Conservation (phyloP, 1,140 invertebrate genomes). For the Drosophila truncata region DNA sequence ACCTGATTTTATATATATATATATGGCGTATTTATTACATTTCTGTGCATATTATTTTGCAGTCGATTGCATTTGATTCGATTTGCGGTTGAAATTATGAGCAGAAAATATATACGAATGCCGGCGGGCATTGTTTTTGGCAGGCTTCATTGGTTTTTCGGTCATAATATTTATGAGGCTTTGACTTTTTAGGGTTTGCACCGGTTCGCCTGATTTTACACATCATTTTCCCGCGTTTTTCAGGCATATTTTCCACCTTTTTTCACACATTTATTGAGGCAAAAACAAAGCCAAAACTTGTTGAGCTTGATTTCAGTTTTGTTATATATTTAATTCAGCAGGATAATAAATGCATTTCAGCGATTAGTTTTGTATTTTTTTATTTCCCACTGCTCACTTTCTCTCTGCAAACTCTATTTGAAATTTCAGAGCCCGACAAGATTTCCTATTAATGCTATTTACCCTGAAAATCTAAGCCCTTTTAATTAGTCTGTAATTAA, state of each 20-base stretch:
- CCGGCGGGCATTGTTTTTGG: slow-evolving; percentile 28
- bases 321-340: not conserved
- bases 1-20: not conserved
- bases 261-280: slow-evolving; percentile 5
- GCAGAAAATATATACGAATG: slow-evolving; percentile 9
- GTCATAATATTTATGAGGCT: slow-evolving; percentile 7
- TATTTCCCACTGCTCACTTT: not conserved
- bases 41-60: slow-evolving; percentile 54
- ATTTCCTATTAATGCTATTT: not conserved
- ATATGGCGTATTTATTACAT: not conserved
- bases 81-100: slow-evolving; percentile 53
- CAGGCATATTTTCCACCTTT: not conserved
- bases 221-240: not conserved
- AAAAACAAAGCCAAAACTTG: slow-evolving; percentile 32
- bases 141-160: slow-evolving; percentile 22
- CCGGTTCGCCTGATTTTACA: slow-evolving; percentile 1
- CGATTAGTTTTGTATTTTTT: slow-evolving; percentile 10
- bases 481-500: not conserved
- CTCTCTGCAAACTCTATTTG: not conserved
- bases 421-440: slow-evolving; percentile 1
- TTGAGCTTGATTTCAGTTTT: slow-evolving; percentile 13
- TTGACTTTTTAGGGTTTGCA: slow-evolving; percentile 24
- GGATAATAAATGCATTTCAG: slow-evolving; percentile 12
- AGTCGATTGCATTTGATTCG: slow-evolving; percentile 70
- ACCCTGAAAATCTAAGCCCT: not conserved